Base-by-base conservation (phyloP, 2,113 vertebrate species). In the Hypomesus transpacificus region DNA sequence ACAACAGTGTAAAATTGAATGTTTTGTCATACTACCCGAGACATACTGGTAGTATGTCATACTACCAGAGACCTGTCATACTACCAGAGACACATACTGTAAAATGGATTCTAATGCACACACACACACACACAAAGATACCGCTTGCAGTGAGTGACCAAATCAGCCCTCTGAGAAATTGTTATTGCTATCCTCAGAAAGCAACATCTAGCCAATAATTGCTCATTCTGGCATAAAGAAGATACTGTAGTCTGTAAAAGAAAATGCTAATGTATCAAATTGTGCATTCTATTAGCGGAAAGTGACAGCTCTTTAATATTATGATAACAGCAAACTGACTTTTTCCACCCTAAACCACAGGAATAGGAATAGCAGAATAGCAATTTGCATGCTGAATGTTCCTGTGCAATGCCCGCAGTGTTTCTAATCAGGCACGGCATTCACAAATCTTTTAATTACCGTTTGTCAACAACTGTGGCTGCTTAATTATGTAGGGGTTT, bases 401-500 rank as follows among this genome's bases (percentile, higher is more conserved):
- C 65, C 80, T 86, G 81, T 82, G 81, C 87, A 90, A 87, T 75
- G 87, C 87, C 87, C 66, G 76, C 82, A 87, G 88, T 87, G 87
- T 86, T 91, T 89, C 88, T 88, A 89, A 91, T 90, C 87, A 86
- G 77, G 84, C 81, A 51, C 75, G 28, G 68, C 87, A 91, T 91
- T 91, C 90, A 88, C 85, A 89, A 86, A 89, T 89, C 80, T 89
- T 91, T 90, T 91, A 90, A 92, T 92, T 92, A 92, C 82, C 83
- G 83, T 87, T 88, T 87, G 86, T 90, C 87, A 87, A 89, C 87
- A 88, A 81, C 80, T 80, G 86, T 78, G 74, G 79, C 70, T 74
- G 80, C 82, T 79, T 81, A 86, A 85, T 84, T 65, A 77, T 71
- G 22, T 31, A 20, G 63, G 75, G 66, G 31, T 76, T 86, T 83